phyloP scores from a whole-genome alignment of 2,113 vertebrate genomes.

The Silurus glanis region DNA sequence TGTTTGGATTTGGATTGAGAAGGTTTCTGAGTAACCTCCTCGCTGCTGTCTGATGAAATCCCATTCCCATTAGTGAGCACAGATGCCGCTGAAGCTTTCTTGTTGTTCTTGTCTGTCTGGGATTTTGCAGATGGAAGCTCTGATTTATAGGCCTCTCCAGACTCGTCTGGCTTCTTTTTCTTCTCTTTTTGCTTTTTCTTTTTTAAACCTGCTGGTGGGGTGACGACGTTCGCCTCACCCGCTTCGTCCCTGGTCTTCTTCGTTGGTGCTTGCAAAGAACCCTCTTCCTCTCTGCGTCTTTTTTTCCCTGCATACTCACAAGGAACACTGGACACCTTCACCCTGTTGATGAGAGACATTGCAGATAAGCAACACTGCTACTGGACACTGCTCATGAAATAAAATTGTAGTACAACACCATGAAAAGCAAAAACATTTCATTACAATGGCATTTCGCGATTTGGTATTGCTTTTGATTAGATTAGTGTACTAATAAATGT shows the following conservation, averaged over 20 bases:
- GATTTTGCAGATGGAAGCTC: background rate
- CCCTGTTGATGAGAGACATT: slow-evolving; percentile 60
- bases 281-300: slow-evolving; percentile 53
- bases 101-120: slow-evolving; percentile 30
- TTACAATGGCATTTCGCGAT: background rate
- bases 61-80: background rate
- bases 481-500: too few relatives aligned
- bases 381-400: background rate
- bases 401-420: background rate
- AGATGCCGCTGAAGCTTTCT: slow-evolving; percentile 34
- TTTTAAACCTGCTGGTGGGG: background rate
- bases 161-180: slow-evolving; percentile 28
- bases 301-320: slow-evolving; percentile 46
- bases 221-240: background rate
- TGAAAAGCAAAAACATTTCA: background rate
- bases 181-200: slow-evolving; percentile 59
- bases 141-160: slow-evolving; percentile 17
- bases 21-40: slow-evolving; percentile 47
- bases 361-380: background rate
- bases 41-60: slow-evolving; percentile 51
- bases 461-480: too few relatives aligned
- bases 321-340: slow-evolving; percentile 64
- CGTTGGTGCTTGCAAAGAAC: slow-evolving; percentile 53
- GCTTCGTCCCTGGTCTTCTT: slow-evolving; percentile 49
- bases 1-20: slow-evolving; percentile 34